phyloP scores from a whole-genome alignment of 2,888 invertebrate species.

The Drosophila yooni region DNA sequence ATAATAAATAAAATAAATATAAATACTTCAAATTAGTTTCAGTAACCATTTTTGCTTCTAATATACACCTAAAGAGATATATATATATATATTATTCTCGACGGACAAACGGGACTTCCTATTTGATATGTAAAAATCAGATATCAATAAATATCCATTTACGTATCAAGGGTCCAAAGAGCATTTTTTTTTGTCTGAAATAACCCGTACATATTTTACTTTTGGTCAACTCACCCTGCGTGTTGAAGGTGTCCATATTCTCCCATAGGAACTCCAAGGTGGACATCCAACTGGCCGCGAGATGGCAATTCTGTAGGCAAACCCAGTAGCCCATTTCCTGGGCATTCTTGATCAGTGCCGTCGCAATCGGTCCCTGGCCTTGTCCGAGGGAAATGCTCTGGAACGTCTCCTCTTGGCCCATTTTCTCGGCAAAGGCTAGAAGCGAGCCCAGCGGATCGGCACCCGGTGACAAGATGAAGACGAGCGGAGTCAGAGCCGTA shows the following conservation, averaged over 20 bases:
- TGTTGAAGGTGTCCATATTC: conserved; percentile 89
- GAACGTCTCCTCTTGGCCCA: conserved; percentile 90
- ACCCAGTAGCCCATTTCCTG: conserved; percentile 94
- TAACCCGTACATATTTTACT: not conserved
- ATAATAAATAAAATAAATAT: too few species aligned
- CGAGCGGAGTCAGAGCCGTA: conserved; percentile 90
- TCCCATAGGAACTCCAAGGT: conserved; percentile 92
- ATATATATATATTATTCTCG: too few species aligned
- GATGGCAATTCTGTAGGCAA: conserved; percentile 92
- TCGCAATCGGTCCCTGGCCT: conserved; percentile 94
- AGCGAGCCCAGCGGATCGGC: conserved; percentile 90
- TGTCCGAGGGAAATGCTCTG: conserved; percentile 95
- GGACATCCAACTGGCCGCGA: conserved; percentile 96
- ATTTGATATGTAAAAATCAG: too few species aligned
- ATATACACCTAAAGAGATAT: too few species aligned
- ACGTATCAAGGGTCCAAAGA: too few species aligned
- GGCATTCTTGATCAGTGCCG: conserved; percentile 90
- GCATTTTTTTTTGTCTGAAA: not conserved
- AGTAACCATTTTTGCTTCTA: too few species aligned
- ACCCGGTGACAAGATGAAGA: conserved; percentile 95
- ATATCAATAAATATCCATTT: too few species aligned
- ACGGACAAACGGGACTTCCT: too few species aligned
- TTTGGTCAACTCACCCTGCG: conserved; percentile 74
- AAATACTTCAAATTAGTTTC: too few species aligned
- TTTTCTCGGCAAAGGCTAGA: conserved; percentile 90